Evolutionary conservation across 92 coral and sea anemone species (phyloP).

Genomic region (Actinernus sp.): DNA sequence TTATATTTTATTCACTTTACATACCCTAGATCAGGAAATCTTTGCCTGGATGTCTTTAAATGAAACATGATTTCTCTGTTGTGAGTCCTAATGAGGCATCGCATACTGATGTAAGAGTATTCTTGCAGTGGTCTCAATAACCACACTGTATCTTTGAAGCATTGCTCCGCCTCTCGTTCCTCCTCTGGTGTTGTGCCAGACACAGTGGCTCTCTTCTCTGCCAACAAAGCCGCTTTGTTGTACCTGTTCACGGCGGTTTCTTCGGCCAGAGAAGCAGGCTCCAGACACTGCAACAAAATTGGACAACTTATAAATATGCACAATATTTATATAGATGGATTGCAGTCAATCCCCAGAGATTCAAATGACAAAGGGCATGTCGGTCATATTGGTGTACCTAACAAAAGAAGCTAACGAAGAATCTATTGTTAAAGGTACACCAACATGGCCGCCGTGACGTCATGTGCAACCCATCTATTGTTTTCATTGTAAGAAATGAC

Average conservation of each 20-base stretch:
- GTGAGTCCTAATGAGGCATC: conserved; percentile 35
- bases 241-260: conserved; percentile 77
- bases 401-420: no score
- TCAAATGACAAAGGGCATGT: no score
- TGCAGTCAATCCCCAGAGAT: no score
- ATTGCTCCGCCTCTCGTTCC: conserved; percentile 25
- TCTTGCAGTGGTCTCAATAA: conserved; percentile 50
- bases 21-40: conserved; percentile 63
- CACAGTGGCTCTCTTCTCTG: conserved; percentile 62
- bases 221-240: conserved; percentile 70
- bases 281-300: conserved; percentile 34
- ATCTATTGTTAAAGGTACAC: no score
- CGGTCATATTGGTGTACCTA: no score
- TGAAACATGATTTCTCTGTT: conserved; percentile 40
- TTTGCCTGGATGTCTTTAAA: conserved; percentile 41
- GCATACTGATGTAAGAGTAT: conserved; percentile 38
- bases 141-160: conserved; percentile 44
- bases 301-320: no score
- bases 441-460: no score
- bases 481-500: no score
- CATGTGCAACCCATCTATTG: no score
- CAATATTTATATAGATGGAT: no score
- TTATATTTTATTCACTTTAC: no score
- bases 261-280: conserved; percentile 46
- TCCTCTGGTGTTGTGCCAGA: conserved; percentile 33